These are phyloP conservation scores for Shinisaurus crocodilurus DNA, from an alignment of 2,113 vertebrate species.

Conservation along the genomic window DNA sequence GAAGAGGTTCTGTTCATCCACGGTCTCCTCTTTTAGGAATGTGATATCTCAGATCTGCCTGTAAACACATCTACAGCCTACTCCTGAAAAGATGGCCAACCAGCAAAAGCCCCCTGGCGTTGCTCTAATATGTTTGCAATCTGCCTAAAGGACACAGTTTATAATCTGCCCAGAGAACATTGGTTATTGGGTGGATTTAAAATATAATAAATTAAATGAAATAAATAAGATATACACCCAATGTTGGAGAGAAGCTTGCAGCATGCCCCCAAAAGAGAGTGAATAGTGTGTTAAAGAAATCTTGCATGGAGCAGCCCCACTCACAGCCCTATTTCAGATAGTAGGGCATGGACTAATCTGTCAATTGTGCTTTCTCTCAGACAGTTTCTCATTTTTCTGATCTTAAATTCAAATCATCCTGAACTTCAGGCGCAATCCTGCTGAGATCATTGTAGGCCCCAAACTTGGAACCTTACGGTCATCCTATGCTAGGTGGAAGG, in stretches of 20 bases:
- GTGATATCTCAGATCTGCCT: not conserved
- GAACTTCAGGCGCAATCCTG: too few relatives aligned
- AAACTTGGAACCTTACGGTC: too few relatives aligned
- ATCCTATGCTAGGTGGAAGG: too few relatives aligned
- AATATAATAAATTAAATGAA: too few relatives aligned
- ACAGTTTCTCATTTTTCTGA: too few relatives aligned
- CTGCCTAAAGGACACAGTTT: too few relatives aligned
- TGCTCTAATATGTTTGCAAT: not conserved
- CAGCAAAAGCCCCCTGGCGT: not conserved
- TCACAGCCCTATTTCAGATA: not conserved
- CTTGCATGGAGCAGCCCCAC: not conserved
- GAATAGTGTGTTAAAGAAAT: not conserved
- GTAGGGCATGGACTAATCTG: too few relatives aligned
- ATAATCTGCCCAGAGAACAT: too few relatives aligned
- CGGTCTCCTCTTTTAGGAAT: not conserved
- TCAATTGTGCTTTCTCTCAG: too few relatives aligned
- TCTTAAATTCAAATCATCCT: too few relatives aligned
- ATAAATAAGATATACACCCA: not conserved
- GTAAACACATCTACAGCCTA: not conserved
- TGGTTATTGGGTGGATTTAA: too few relatives aligned
- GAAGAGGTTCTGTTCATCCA: slow-evolving; percentile 41
- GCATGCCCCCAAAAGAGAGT: not conserved
- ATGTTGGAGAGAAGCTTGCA: not conserved
- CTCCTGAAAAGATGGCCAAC: not conserved
- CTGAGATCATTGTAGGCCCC: too few relatives aligned